Evolutionary conservation across 2,113 vertebrate genomes (phyloP), one percentile per base, ranked within the genome.

Genomic region (Danionella cerebrum): DNA sequence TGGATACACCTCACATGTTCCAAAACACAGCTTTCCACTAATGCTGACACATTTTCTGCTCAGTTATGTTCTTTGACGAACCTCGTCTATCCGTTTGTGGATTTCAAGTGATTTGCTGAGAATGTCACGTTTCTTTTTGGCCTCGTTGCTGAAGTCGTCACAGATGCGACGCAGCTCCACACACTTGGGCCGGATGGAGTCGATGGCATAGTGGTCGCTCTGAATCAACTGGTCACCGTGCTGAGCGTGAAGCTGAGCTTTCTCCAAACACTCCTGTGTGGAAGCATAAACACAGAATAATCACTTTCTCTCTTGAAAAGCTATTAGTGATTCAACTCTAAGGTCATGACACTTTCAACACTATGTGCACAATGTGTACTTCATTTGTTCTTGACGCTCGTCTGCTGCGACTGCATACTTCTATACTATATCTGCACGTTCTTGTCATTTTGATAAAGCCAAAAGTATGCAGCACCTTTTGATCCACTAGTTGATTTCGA

Each of bases 181-280:
- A 71, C 95, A 96, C 77, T 92, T 95, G 78, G 94, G 92, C 70
- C 93, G 84, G 57, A 98, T 95, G 58, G 92, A 92, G 77, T 97
- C 94, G 3, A 90, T 84, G 0, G 95, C 93, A 5, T 94, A 94
- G 82, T 98, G 95, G 70, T 91, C 89, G 76, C 91, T 96, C 76
- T 97, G 94, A 82, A 95, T 94, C 47, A 97, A 90, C 82, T 93
- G 95, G 53, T 98, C 95, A 2, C 94, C 95, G 1, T 90, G 88
- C 29, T 89, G 39, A 2, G 93, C 91, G 1, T 95, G 89, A 50
- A 91, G 84, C 73, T 93, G 94, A 31, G 94, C 94, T 78, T 94
- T 95, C 68, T 94, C 92, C 78, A 97, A 53, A 2, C 86, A 82
- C 10, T 85, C 87, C 95, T 98, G 73, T 69, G 73, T 65, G 69